Evolutionary conservation across 64 coral and sea anemone species (phyloP), one percentile per base, ranked within the genome.

Genomic region (Exaiptasia diaphana): DNA sequence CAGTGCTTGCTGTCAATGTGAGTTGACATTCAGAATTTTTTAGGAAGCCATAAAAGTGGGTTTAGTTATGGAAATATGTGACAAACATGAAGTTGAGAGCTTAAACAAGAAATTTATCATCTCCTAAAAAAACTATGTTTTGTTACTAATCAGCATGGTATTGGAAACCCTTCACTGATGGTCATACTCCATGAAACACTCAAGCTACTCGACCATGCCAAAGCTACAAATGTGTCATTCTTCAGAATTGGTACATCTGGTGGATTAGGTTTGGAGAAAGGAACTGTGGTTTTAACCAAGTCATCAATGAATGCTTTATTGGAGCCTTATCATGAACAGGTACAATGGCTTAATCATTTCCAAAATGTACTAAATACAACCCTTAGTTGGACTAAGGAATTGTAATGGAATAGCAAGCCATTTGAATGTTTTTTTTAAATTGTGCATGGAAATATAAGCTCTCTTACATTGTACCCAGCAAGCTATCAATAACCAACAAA

Each of bases 101-200:
- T 6, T 15, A 8, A 46, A 6, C 43, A 6, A 46, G 15, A 46
- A 46, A 15, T 46, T 46, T 15, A 46, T 6, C 5, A 46, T 7
- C 43, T 46, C 43, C 43, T 15, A 8, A 46, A 46, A 15, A 46
- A 8, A 46, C 43, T 46, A 15, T 6, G 6, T 46, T 46, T 15
- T 46, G 43, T 46, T 15, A 46, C 43, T 7, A 35, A 18, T 41
- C 74, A 99, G 95, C 95, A 99, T 85, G 95, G 95, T 30, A 89
- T 99, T 73, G 95, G 95, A 42, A 81, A 85, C 17, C 95, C 95
- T 26, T 99, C 95, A 4, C 26, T 99, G 29, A 88, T 91, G 73
- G 84, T 99, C 14, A 80, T 99, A 20, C 56, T 99, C n/a, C 90
- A 99, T 34, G 95, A 99, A 68, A 83, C 86, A 26, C 75, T 99